Evolutionary conservation across 2,888 invertebrate species (phyloP).

Genomic region (Copidosoma aretas): DNA sequence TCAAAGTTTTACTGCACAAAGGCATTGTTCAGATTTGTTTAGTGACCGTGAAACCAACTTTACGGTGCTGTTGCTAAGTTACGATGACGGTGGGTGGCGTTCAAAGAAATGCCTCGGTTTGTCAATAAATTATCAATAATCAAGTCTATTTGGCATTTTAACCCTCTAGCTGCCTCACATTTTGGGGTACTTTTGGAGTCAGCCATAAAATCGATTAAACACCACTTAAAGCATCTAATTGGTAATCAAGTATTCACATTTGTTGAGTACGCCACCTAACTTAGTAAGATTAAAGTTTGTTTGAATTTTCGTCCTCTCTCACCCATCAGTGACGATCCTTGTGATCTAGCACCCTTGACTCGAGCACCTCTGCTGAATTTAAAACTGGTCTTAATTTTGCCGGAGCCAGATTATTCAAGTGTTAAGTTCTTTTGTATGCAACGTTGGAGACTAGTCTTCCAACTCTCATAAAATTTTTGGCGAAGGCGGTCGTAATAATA

Average conservation of each 20-base stretch:
- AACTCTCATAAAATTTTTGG: background rate
- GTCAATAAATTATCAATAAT: no score
- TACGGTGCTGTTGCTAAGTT: background rate
- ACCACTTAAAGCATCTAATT: no score
- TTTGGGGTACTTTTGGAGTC: background rate
- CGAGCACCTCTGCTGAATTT: background rate
- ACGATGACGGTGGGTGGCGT: no score
- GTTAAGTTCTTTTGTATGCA: background rate
- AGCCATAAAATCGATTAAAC: no score
- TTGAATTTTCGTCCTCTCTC: no score
- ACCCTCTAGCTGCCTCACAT: background rate
- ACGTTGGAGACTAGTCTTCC: background rate
- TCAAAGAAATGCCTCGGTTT: no score
- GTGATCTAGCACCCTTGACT: background rate
- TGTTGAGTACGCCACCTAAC: no score
- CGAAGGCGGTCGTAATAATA: background rate
- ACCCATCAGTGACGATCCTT: background rate
- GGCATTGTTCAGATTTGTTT: conserved; percentile 4
- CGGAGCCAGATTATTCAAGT: background rate
- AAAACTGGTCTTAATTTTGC: background rate
- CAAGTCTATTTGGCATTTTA: background rate
- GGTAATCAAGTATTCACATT: no score
- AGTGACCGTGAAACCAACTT: conserved; percentile 2
- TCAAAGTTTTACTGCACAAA: background rate
- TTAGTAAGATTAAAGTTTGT: no score